A percentile compares a stretch with the other conserved stretches of the same genome.
These are phyloP conservation scores for Ceyx margarethae DNA, from an alignment of 2,113 vertebrate genomes.

Conservation along the genomic window DNA sequence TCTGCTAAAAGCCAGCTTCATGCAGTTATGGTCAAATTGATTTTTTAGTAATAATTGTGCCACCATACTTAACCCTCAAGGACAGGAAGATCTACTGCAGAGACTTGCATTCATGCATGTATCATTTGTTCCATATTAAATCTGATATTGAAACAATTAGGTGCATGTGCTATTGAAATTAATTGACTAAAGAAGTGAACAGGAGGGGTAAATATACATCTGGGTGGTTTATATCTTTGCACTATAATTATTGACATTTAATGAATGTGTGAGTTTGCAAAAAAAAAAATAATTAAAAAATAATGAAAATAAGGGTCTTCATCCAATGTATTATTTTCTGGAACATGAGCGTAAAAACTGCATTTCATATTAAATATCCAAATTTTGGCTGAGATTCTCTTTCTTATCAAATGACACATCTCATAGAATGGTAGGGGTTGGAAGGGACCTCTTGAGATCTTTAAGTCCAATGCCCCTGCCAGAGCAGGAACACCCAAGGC, in stretches of 20 bases:
- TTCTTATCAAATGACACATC: not conserved
- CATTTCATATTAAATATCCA: not conserved
- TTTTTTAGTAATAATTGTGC: constrained; percentile 7
- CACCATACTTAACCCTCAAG: not conserved
- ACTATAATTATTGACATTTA: not conserved
- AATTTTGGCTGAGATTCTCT: not conserved
- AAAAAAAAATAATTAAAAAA: not conserved
- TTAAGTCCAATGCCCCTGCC: too few species aligned
- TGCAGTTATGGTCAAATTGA: not conserved
- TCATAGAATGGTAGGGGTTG: not conserved
- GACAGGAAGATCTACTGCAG: not conserved
- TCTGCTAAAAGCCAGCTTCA: constrained; percentile 3
- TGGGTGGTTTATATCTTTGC: not conserved
- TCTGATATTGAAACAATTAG: not conserved
- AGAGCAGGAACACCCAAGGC: too few species aligned
- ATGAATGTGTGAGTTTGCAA: not conserved
- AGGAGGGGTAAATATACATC: not conserved
- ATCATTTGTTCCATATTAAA: not conserved
- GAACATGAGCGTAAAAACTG: not conserved
- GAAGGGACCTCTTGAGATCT: too few species aligned
- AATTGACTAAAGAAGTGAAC: not conserved
- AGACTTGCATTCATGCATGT: not conserved
- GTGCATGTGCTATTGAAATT: not conserved
- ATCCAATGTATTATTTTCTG: not conserved
- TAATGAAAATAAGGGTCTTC: not conserved